These are phyloP conservation scores for Bombus balteatus DNA, from an alignment of 1,140 invertebrate genomes.

Conservation along the genomic window DNA sequence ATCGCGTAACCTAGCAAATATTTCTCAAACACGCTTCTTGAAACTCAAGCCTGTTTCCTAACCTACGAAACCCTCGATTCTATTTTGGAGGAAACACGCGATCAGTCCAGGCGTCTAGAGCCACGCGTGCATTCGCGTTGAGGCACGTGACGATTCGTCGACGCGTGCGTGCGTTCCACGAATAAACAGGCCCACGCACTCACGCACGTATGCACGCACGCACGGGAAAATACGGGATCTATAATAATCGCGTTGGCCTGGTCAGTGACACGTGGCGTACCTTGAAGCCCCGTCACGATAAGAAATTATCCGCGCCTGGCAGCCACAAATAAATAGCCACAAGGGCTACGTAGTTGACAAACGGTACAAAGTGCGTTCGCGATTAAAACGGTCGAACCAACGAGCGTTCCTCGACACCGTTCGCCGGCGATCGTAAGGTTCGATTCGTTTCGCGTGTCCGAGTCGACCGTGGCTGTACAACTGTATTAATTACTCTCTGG, in stretches of 20 bases:
- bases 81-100: background rate
- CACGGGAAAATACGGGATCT: constrained; percentile 38
- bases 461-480: background rate
- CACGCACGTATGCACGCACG: background rate
- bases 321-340: background rate
- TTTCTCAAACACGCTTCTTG: background rate
- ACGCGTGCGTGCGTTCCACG: too few species aligned
- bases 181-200: too few species aligned
- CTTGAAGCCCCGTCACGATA: constrained; percentile 51
- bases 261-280: constrained; percentile 59
- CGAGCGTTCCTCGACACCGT: background rate
- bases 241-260: constrained; percentile 57
- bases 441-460: constrained; percentile 6
- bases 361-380: constrained; percentile 35
- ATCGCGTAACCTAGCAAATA: background rate
- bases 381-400: background rate
- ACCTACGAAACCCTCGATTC: background rate
- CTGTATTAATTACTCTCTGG: constrained; percentile 31
- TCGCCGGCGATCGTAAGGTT: background rate
- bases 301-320: constrained; percentile 31
- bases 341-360: background rate
- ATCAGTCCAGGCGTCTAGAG: background rate
- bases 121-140: background rate
- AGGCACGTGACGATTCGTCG: too few species aligned
- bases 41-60: background rate